A percentile compares a stretch with the other conserved stretches of the same genome.
Conservation (phyloP, 2,888 invertebrate genomes). For the Aelia acuminata region DNA sequence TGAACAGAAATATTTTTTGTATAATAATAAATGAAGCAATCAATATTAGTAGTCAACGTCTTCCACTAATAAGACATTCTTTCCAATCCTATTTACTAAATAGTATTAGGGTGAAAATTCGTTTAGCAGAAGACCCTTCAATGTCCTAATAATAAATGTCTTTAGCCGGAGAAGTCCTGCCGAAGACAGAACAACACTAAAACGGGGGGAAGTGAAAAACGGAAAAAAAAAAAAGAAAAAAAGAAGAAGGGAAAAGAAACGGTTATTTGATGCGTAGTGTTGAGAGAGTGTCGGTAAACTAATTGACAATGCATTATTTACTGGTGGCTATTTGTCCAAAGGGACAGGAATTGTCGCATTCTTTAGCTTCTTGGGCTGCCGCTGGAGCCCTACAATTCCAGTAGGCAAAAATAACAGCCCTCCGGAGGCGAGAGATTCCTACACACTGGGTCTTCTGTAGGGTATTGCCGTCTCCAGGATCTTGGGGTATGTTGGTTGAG, state of each 20-base stretch:
- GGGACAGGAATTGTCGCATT: slow-evolving; percentile 60
- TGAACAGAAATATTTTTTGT: too few species aligned
- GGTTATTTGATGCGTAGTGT: slow-evolving; percentile 57
- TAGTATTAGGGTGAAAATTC: not conserved
- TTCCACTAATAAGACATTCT: not conserved
- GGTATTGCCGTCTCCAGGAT: not conserved
- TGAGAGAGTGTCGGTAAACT: slow-evolving; percentile 58
- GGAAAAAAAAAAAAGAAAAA: not conserved
- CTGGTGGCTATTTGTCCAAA: slow-evolving; percentile 62
- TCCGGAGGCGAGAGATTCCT: slow-evolving; percentile 17
- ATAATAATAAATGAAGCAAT: not conserved
- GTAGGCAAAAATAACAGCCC: slow-evolving; percentile 44
- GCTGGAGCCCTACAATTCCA: slow-evolving; percentile 43
- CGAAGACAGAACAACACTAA: slow-evolving; percentile 44
- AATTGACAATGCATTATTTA: slow-evolving; percentile 64
- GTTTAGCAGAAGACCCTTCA: slow-evolving; percentile 21
- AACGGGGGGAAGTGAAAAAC: not conserved
- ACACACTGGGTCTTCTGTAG: not conserved
- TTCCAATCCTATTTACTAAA: not conserved
- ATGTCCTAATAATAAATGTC: slow-evolving; percentile 33
- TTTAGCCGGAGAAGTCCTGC: not conserved
- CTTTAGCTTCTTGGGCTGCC: slow-evolving; percentile 54
- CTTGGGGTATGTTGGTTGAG: not conserved
- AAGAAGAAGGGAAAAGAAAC: slow-evolving; percentile 28
- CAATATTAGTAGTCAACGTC: too few species aligned